Percentiles rank a stretch among this genome's conserved stretches.
These are phyloP conservation scores for Rhineura floridana DNA, from an alignment of 2,113 vertebrate genomes.

Conservation along the genomic window DNA sequence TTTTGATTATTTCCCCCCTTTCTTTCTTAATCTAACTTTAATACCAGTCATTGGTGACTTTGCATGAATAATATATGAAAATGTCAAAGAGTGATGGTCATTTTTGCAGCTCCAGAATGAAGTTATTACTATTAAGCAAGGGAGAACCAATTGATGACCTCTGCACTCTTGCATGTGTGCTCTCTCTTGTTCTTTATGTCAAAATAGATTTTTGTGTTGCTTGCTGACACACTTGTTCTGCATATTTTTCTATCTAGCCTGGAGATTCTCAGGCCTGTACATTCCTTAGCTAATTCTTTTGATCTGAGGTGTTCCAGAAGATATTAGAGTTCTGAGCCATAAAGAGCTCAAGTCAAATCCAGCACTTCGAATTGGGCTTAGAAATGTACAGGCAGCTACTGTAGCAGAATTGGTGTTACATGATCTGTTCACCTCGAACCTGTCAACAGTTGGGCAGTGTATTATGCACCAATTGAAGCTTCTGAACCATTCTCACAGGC, in stretches of 20 bases:
- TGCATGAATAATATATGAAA: background rate
- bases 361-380: too few relatives aligned
- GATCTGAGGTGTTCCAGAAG: too few relatives aligned
- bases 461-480: too few relatives aligned
- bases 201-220: background rate
- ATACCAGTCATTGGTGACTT: background rate
- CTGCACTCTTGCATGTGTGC: background rate
- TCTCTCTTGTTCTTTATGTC: background rate
- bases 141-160: background rate
- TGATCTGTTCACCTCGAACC: too few relatives aligned
- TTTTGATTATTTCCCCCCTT: background rate
- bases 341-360: too few relatives aligned
- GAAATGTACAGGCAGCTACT: too few relatives aligned
- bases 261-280: background rate
- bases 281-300: background rate
- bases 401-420: too few relatives aligned
- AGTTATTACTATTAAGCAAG: background rate
- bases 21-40: background rate
- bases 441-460: too few relatives aligned
- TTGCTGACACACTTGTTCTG: background rate
- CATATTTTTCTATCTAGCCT: background rate
- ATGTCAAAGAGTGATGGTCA: background rate
- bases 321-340: too few relatives aligned
- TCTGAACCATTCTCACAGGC: too few relatives aligned
- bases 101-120: background rate